phyloP scores from a whole-genome alignment of 2,113 vertebrate species.

The Illadopsis cleaveri region DNA sequence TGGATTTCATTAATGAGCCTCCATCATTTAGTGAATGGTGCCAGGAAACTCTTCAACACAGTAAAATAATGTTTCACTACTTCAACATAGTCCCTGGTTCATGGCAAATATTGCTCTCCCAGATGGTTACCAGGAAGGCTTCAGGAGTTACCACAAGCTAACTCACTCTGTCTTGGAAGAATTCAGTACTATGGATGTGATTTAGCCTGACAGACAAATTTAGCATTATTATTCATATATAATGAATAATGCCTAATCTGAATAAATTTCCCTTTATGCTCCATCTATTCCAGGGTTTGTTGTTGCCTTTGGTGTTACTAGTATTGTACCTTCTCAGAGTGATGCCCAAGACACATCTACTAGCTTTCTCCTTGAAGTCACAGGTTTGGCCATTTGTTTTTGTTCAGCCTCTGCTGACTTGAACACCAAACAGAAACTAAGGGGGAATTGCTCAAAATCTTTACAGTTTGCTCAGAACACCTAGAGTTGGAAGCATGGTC shows the following conservation, averaged over 20 bases:
- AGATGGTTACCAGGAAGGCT: background rate
- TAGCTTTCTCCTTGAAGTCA: background rate
- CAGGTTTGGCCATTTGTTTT: background rate
- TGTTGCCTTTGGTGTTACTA: background rate
- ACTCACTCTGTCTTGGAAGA: background rate
- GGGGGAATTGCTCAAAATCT: background rate
- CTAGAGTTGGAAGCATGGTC: background rate
- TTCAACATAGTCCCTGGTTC: background rate
- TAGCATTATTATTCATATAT: background rate
- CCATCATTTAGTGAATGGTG: background rate
- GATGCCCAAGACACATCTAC: background rate
- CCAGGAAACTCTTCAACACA: background rate
- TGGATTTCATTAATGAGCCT: background rate
- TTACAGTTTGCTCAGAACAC: background rate
- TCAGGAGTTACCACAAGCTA: background rate
- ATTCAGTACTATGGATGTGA: background rate
- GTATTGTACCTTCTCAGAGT: background rate
- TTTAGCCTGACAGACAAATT: background rate
- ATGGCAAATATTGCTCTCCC: background rate
- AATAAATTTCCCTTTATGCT: background rate
- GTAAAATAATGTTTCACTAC: background rate
- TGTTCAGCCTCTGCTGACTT: background rate
- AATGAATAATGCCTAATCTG: background rate
- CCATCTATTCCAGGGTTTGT: background rate
- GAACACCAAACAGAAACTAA: background rate